phyloP scores from a whole-genome alignment of 2,113 vertebrate genomes.

The Anhinga anhinga region DNA sequence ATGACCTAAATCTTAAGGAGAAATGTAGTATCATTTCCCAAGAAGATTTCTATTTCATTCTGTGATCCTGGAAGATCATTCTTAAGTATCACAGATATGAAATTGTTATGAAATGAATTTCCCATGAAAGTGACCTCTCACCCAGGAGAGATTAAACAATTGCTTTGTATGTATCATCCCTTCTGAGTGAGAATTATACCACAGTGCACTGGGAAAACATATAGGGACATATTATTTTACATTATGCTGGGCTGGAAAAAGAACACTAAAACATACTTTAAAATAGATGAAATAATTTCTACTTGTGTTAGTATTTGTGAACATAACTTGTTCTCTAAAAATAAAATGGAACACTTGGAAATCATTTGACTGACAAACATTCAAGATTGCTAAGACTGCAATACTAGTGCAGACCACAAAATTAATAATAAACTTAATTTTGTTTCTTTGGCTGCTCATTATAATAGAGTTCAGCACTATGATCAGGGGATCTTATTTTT shows the following conservation, averaged over 20 bases:
- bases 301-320: not conserved
- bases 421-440: not conserved
- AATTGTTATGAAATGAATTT: conserved; percentile 49
- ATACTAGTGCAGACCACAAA: not conserved
- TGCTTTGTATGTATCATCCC: not conserved
- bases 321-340: not conserved
- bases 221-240: not conserved
- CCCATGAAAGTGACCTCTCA: not conserved
- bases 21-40: conserved; percentile 13
- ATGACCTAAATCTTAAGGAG: conserved; percentile 16
- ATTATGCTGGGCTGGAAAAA: not conserved
- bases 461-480: not conserved
- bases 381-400: not conserved
- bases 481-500: not conserved
- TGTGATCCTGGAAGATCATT: conserved; percentile 16
- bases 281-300: not conserved
- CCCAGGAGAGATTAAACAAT: conserved; percentile 18
- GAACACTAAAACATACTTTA: not conserved
- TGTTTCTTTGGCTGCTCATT: not conserved
- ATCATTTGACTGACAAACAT: not conserved
- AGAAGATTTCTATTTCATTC: conserved; percentile 18
- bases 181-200: not conserved
- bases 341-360: not conserved
- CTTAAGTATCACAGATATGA: not conserved
- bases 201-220: not conserved